These are phyloP conservation scores for Sebastolobus altivelis DNA, from an alignment of 2,797 vertebrate genomes.

Conservation along the genomic window DNA sequence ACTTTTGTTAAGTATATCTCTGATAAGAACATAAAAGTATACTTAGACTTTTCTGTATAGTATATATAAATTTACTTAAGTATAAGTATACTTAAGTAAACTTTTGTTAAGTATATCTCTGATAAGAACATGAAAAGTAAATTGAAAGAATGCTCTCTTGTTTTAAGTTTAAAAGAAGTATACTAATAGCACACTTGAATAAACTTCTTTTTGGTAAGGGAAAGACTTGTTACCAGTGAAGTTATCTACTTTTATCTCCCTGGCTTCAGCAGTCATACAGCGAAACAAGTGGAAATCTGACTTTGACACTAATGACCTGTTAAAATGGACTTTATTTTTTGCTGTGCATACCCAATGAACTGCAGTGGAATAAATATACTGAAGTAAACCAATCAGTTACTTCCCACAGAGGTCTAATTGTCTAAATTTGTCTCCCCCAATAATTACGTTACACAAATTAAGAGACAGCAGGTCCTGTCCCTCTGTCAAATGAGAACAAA, in stretches of 20 bases:
- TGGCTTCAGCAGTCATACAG: background rate
- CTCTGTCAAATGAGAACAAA: conserved; percentile 34
- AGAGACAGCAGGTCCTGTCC: conserved; percentile 26
- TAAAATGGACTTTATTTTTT: no score
- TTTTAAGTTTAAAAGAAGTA: no score
- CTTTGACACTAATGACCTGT: background rate
- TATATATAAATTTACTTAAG: no score
- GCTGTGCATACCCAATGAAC: background rate
- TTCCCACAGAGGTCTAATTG: background rate
- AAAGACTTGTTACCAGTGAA: background rate
- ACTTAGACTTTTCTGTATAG: no score
- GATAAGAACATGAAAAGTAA: no score
- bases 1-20: no score
- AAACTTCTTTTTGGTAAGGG: no score
- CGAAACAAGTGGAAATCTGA: background rate
- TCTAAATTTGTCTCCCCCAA: background rate
- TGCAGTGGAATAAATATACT: background rate
- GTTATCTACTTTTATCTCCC: background rate
- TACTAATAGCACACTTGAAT: no score
- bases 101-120: no score
- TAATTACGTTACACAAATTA: conserved; percentile 13
- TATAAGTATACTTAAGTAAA: no score
- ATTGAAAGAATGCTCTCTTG: no score
- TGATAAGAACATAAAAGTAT: no score
- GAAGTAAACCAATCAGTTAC: background rate